Evolutionary conservation across 2,888 invertebrate species (phyloP).

Genomic region (Brenthis hecate): DNA sequence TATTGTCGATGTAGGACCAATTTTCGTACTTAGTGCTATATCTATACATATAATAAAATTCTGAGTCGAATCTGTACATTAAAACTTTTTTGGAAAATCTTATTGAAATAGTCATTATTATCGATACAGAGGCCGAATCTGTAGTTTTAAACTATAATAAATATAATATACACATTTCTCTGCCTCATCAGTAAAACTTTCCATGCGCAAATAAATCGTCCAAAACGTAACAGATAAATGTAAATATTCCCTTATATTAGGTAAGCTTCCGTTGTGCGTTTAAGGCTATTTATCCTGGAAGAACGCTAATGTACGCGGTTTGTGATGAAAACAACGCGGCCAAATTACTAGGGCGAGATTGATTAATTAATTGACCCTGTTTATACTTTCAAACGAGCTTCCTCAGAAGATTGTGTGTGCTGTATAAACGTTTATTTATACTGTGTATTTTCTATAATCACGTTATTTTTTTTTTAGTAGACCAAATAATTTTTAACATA

Average conservation of each 20-base stretch:
- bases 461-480: background rate
- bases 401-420: background rate
- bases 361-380: slow-evolving; percentile 62
- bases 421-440: slow-evolving; percentile 5
- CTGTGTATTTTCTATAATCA: background rate
- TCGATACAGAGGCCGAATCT: too few species aligned
- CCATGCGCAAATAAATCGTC: background rate
- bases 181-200: background rate
- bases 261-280: slow-evolving; percentile 23
- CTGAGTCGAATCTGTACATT: too few species aligned
- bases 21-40: too few species aligned
- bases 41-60: too few species aligned
- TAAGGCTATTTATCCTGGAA: slow-evolving; percentile 55
- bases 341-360: slow-evolving; percentile 50
- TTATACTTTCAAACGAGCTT: slow-evolving; percentile 43
- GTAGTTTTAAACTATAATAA: too few species aligned
- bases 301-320: slow-evolving; percentile 56
- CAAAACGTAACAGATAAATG: background rate
- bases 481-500: too few species aligned
- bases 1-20: too few species aligned
- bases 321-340: slow-evolving; percentile 46
- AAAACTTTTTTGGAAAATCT: too few species aligned
- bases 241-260: slow-evolving; percentile 10
- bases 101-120: too few species aligned
- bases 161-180: too few species aligned